Base-by-base conservation (phyloP, 2,888 invertebrate genomes). In the Eretmocerus hayati region DNA sequence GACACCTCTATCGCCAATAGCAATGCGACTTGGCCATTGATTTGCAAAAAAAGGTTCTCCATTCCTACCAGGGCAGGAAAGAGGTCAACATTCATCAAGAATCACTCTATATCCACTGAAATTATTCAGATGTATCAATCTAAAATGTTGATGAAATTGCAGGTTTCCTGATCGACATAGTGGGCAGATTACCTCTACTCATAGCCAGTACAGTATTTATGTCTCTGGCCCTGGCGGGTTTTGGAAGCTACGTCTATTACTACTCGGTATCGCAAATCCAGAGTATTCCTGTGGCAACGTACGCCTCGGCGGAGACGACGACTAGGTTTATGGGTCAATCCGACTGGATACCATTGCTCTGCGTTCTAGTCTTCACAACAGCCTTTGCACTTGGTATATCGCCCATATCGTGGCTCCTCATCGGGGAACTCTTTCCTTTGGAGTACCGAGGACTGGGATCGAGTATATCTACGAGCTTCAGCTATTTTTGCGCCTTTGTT, bases 361-460 rank as follows among this genome's bases (percentile, higher is more conserved):
- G 89, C 72, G 86, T 88, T 2, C 75, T 90, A 54, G 83, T 89
- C 23, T 90, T 89, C 69, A 88, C 89, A 2, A 83, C 88, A 51
- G 89, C 89, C 36, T 89, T 89, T 66, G 87, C 88, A n/a, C 73
- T 90, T 59, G 90, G 90, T 43, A 88, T 90, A 74, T 89, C 87
- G 67, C 90, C 90, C 21, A 89, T 90, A 64, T 89, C 90, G 23
- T 89, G 89, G 85, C 73, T 90, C 54, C 75, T 90, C 62, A 85
- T 88, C 61, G 87, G 87, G 48, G 89, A 89, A 69, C 73, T 90
- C 47, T 89, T 92, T 72, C 85, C 92, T 41, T 69, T 87, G 51
- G 87, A 89, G 68, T 88, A 81, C 69, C 77, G 88, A 64, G 90
- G 90, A n/a, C 78, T 89, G 56, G 91, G 92, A 1, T 87, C 88